These are phyloP conservation scores for Gracilinanus agilis DNA, from an alignment of 2,113 vertebrate species.

Conservation along the genomic window DNA sequence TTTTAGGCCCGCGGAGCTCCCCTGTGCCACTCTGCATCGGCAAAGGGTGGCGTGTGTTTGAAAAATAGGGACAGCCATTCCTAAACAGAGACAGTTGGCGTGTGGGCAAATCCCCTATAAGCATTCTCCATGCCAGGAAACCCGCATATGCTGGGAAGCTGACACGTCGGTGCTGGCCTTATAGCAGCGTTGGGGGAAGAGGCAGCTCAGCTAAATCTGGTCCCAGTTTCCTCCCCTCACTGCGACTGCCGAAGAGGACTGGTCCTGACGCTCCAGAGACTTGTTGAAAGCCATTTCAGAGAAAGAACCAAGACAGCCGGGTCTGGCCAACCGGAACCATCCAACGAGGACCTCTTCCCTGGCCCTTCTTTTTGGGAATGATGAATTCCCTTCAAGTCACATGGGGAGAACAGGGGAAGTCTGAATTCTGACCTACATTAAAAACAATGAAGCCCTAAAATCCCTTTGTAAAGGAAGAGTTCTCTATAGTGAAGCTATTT, in stretches of 20 bases:
- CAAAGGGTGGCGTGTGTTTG: constrained; percentile 77
- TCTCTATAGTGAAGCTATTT: constrained; percentile 43
- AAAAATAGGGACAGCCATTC: constrained; percentile 79
- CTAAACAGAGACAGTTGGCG: constrained; percentile 80
- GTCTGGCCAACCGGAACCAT: background rate
- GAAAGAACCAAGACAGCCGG: background rate
- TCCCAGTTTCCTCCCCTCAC: constrained; percentile 39
- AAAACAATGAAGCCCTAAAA: background rate
- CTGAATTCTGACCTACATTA: background rate
- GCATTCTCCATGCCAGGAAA: constrained; percentile 72
- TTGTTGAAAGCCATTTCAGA: background rate
- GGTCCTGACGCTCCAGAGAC: constrained; percentile 38
- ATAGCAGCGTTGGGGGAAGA: constrained; percentile 72
- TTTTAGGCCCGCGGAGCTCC: constrained; percentile 70
- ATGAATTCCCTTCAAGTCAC: background rate
- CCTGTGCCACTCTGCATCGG: constrained; percentile 70
- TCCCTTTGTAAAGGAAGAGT: constrained; percentile 25
- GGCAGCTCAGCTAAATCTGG: constrained; percentile 57
- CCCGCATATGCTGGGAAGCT: constrained; percentile 76
- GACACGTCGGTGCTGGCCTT: constrained; percentile 79
- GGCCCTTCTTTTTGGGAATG: background rate
- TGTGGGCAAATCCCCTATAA: constrained; percentile 74
- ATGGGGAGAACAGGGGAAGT: background rate
- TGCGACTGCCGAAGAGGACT: constrained; percentile 61
- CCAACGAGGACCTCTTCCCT: background rate